A percentile compares a stretch with the other conserved stretches of the same genome.
Evolutionary conservation across 2,888 invertebrate species (phyloP).

Genomic region (Amphipoea lucens): DNA sequence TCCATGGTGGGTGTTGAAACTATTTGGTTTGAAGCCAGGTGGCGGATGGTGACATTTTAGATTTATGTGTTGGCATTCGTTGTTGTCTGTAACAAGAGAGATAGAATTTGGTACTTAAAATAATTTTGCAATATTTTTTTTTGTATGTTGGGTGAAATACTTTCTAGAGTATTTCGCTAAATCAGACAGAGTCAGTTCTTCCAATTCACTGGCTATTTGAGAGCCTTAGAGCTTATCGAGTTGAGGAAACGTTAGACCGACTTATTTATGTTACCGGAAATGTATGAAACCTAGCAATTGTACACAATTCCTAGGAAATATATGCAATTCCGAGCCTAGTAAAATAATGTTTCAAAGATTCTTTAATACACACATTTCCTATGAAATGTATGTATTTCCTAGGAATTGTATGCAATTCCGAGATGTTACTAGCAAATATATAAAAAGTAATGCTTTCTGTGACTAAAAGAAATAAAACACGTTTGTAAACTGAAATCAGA

Average conservation of each 20-base stretch:
- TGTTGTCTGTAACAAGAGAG: constrained; percentile 56
- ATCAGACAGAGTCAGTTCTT: background rate
- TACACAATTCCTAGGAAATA: too few relatives aligned
- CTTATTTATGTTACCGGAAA: too few relatives aligned
- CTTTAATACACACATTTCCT: too few relatives aligned
- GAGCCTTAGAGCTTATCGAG: background rate
- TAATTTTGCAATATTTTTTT: background rate
- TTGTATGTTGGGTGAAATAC: background rate
- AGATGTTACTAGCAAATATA: too few relatives aligned
- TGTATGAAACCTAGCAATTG: too few relatives aligned
- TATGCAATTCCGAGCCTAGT: too few relatives aligned
- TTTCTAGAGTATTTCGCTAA: background rate
- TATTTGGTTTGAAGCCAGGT: constrained; percentile 44
- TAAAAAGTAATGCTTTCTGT: too few relatives aligned
- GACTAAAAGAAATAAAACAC: too few relatives aligned
- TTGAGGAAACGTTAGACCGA: background rate
- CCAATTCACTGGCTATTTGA: background rate
- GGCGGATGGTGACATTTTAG: constrained; percentile 48
- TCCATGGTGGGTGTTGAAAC: constrained; percentile 71
- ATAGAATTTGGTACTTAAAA: background rate
- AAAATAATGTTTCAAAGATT: too few relatives aligned
- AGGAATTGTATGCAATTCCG: too few relatives aligned
- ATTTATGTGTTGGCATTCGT: constrained; percentile 23
- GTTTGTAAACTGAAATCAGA: too few relatives aligned
- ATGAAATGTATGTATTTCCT: too few relatives aligned